Conservation (phyloP, 2,113 vertebrate genomes). For the Solea solea region DNA sequence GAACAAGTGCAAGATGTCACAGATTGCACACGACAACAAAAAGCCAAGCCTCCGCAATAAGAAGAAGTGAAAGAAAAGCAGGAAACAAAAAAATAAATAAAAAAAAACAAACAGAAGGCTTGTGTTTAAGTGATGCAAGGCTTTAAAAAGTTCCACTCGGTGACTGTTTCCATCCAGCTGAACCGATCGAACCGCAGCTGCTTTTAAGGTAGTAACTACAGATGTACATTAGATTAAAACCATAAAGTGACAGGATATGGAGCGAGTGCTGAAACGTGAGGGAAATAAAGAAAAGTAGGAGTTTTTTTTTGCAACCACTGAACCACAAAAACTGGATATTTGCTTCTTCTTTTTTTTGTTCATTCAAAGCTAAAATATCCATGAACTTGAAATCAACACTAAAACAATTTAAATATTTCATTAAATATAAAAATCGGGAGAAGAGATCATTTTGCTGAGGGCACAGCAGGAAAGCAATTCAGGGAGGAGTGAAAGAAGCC, state of each 20-base stretch:
- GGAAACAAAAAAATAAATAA: background rate
- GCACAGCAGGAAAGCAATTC: background rate
- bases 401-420: background rate
- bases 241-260: conserved; percentile 20
- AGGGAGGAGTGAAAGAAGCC: background rate
- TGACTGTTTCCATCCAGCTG: conserved; percentile 1
- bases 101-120: conserved; percentile 13
- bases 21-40: conserved; percentile 42
- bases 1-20: conserved; percentile 59
- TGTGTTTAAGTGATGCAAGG: conserved; percentile 26
- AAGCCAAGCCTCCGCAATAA: background rate
- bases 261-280: conserved; percentile 23
- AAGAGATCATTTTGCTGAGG: background rate
- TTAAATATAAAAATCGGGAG: background rate
- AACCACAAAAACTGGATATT: background rate
- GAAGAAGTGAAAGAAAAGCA: conserved; percentile 3
- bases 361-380: background rate
- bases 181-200: conserved; percentile 4
- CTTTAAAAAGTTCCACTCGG: conserved; percentile 30
- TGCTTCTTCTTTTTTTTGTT: background rate
- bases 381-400: background rate
- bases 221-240: conserved; percentile 34
- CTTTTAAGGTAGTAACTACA: conserved; percentile 19
- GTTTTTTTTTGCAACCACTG: conserved; percentile 3
- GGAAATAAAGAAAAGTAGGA: conserved; percentile 12